Evolutionary conservation across 2,797 vertebrate species (phyloP).

Genomic region (Fistularia commersonii): DNA sequence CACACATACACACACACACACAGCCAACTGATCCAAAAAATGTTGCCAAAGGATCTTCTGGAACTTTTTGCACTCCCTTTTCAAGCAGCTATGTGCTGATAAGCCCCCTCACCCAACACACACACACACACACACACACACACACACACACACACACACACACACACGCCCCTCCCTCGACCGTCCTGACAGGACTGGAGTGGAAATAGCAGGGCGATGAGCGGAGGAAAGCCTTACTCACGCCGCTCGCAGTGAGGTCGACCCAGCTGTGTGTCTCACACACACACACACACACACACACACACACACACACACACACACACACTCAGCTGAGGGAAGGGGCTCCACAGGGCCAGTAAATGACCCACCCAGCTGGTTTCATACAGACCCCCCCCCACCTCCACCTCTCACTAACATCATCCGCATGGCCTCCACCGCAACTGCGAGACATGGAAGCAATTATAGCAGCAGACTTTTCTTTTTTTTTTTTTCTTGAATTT

Average conservation of each 20-base stretch:
- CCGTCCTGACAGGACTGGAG: slow-evolving; percentile 23
- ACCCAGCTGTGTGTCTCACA: too few relatives aligned
- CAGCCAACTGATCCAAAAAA: too few relatives aligned
- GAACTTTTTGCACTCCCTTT: too few relatives aligned
- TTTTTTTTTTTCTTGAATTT: background rate
- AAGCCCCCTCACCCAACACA: too few relatives aligned
- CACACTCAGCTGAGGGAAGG: slow-evolving; percentile 54
- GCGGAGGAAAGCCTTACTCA: slow-evolving; percentile 60
- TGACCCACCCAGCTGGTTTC: slow-evolving; percentile 62
- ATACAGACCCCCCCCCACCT: slow-evolving; percentile 27
- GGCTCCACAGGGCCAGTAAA: slow-evolving; percentile 34
- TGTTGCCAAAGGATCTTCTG: too few relatives aligned
- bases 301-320: too few relatives aligned
- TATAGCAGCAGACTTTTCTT: slow-evolving; percentile 44
- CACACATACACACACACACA: too few relatives aligned
- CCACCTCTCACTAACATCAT: slow-evolving; percentile 56
- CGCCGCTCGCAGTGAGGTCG: slow-evolving; percentile 23
- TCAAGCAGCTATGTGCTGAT: too few relatives aligned
- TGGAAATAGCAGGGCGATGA: slow-evolving; percentile 47
- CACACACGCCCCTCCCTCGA: too few relatives aligned
- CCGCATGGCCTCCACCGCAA: slow-evolving; percentile 51
- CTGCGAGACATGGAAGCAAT: slow-evolving; percentile 75
- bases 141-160: too few relatives aligned
- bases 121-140: too few relatives aligned
- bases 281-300: too few relatives aligned